These are phyloP conservation scores for Sialis fuliginosa DNA, from an alignment of 2,888 invertebrate species.

Conservation along the genomic window DNA sequence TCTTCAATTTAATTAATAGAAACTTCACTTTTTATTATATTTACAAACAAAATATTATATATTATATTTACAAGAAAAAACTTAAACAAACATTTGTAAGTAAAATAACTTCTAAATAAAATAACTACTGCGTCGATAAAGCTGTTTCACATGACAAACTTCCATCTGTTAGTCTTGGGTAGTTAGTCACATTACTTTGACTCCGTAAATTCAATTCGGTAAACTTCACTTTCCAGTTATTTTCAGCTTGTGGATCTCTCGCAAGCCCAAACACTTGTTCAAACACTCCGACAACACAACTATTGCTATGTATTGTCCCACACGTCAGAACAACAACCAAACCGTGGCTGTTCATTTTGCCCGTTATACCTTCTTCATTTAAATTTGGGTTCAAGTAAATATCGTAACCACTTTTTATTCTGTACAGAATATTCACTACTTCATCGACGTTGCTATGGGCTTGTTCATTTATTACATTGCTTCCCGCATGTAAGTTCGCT, in stretches of 20 bases:
- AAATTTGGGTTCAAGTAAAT: constrained; percentile 42
- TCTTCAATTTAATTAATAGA: no score
- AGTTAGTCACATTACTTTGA: constrained; percentile 13
- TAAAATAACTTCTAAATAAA: no score
- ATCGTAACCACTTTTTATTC: constrained; percentile 24
- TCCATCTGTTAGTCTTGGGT: constrained; percentile 16
- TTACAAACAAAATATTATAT: no score
- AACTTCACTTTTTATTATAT: no score
- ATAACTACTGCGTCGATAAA: no score
- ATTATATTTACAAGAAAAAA: no score
- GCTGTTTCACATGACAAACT: constrained; percentile 15
- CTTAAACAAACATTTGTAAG: no score
- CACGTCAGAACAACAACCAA: constrained; percentile 38
- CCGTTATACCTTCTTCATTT: constrained; percentile 33
- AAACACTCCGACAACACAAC: constrained; percentile 38
- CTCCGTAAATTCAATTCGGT: constrained; percentile 29
- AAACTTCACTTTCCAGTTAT: constrained; percentile 51
- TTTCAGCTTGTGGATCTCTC: constrained; percentile 38
- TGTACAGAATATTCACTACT: constrained; percentile 22
- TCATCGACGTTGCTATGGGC: constrained; percentile 18
- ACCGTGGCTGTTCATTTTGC: constrained; percentile 40
- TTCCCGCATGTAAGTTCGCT: constrained; percentile 16
- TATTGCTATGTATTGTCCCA: constrained; percentile 39
- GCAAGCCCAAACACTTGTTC: constrained; percentile 45
- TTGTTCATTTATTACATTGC: constrained; percentile 13